Conservation (phyloP, 2,888 invertebrate genomes). For the Dicyrtomina minuta region DNA sequence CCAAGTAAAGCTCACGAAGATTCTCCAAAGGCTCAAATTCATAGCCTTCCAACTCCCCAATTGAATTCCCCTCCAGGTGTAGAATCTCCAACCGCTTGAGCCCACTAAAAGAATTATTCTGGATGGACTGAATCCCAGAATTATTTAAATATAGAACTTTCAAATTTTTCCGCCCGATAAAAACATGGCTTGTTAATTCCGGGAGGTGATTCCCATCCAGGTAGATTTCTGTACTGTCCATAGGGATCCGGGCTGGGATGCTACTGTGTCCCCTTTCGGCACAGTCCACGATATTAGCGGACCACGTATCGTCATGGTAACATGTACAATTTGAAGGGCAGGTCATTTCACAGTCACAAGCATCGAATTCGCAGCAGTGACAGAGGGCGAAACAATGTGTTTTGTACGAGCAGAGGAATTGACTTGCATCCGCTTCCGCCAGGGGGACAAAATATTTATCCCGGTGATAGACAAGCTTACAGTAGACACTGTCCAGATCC, state of each 20-base stretch:
- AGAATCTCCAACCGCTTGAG: constrained; percentile 74
- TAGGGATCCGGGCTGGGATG: constrained; percentile 64
- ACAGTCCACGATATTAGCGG: constrained; percentile 88
- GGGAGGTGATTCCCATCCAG: constrained; percentile 89
- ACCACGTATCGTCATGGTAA: constrained; percentile 92
- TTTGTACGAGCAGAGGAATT: constrained; percentile 86
- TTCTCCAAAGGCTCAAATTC: constrained; percentile 80
- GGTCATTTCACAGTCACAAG: constrained; percentile 95
- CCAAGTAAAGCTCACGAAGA: constrained; percentile 81
- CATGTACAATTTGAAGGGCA: constrained; percentile 92
- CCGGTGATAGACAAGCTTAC: constrained; percentile 80
- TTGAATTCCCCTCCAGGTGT: constrained; percentile 83
- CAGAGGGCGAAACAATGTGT: constrained; percentile 92
- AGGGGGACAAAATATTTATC: constrained; percentile 82
- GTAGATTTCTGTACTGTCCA: constrained; percentile 94
- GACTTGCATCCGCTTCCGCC: constrained; percentile 59
- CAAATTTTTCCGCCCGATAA: constrained; percentile 87
- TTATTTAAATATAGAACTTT: constrained; percentile 84
- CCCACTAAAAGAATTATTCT: constrained; percentile 89
- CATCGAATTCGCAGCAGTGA: constrained; percentile 94
- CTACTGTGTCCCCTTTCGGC: constrained; percentile 61
- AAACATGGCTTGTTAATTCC: constrained; percentile 82
- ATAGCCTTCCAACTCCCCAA: constrained; percentile 75
- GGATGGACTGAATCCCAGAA: constrained; percentile 78
- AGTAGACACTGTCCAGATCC: constrained; percentile 86